phyloP scores from a whole-genome alignment of 2,888 invertebrate genomes.

The Portevinia maculata region DNA sequence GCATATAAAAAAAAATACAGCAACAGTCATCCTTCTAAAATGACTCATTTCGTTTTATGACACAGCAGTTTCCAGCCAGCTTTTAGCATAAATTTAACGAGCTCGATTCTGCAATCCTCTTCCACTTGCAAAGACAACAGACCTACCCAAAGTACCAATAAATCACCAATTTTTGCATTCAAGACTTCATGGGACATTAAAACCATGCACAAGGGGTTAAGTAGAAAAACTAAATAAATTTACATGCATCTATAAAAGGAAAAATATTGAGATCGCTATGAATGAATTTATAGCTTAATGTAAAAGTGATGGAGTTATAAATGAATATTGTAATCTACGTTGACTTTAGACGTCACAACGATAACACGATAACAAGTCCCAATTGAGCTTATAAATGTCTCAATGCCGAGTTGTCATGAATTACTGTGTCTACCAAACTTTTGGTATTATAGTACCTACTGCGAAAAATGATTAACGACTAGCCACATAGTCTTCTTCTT shows the following conservation, averaged over 20 bases:
- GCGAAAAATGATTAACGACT: too few relatives aligned
- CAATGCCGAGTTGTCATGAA: too few relatives aligned
- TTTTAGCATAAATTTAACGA: slow-evolving; percentile 47
- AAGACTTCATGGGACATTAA: neutral
- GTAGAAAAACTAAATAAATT: neutral
- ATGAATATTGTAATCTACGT: neutral
- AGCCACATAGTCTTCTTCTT: too few relatives aligned
- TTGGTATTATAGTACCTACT: too few relatives aligned
- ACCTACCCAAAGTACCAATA: slow-evolving; percentile 5
- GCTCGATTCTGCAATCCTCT: neutral
- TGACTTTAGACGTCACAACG: neutral
- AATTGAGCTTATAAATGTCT: too few relatives aligned
- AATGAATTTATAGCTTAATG: slow-evolving; percentile 5
- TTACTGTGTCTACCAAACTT: too few relatives aligned
- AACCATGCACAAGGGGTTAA: neutral
- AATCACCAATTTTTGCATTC: slow-evolving; percentile 36
- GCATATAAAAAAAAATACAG: neutral
- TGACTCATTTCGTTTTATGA: slow-evolving; percentile 44
- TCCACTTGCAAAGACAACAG: neutral
- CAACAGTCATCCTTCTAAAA: neutral
- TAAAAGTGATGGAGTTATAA: slow-evolving; percentile 6
- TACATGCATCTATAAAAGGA: neutral
- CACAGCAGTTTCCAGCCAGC: slow-evolving; percentile 31
- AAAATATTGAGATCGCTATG: slow-evolving; percentile 7
- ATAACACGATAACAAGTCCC: neutral